A percentile compares a stretch with the other conserved stretches of the same genome.
phyloP scores from a whole-genome alignment of 2,113 vertebrate species.

The Smithornis capensis region DNA sequence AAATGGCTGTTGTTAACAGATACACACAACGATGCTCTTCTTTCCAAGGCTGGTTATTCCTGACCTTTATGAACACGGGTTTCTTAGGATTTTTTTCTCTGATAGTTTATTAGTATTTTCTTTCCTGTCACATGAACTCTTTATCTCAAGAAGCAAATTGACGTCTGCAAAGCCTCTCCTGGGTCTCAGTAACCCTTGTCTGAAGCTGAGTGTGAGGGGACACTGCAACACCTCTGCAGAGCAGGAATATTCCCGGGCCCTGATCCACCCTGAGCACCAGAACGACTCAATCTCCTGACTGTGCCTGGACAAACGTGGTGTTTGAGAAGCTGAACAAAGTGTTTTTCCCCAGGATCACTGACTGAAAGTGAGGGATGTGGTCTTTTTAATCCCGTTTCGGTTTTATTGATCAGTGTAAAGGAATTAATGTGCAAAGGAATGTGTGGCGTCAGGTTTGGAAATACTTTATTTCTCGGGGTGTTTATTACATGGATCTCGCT shows the following conservation, averaged over 20 bases:
- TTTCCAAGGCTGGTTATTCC: not conserved
- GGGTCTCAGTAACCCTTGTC: not conserved
- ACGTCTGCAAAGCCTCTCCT: not conserved
- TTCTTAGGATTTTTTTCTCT: slow-evolving; percentile 3
- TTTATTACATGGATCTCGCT: not conserved
- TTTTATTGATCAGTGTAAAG: not conserved
- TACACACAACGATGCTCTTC: not conserved
- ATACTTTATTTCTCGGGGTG: not conserved
- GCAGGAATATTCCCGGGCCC: not conserved
- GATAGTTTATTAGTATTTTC: slow-evolving; percentile 31
- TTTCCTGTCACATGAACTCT: slow-evolving; percentile 11
- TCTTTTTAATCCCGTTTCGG: not conserved
- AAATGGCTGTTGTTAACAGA: not conserved
- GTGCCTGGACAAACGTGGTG: not conserved
- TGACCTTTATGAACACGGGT: not conserved
- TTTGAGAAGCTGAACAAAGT: slow-evolving; percentile 12
- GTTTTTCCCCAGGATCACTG: not conserved
- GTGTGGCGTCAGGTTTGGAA: not conserved
- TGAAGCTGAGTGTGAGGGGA: slow-evolving; percentile 20
- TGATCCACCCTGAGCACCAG: not conserved
- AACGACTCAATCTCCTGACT: not conserved
- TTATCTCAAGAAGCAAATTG: slow-evolving; percentile 59
- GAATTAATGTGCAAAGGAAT: not conserved
- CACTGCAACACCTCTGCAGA: not conserved
- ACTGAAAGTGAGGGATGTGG: not conserved